These are phyloP conservation scores for Caenorhabditis brenneri DNA, from an alignment of 1,140 invertebrate species.

Conservation along the genomic window DNA sequence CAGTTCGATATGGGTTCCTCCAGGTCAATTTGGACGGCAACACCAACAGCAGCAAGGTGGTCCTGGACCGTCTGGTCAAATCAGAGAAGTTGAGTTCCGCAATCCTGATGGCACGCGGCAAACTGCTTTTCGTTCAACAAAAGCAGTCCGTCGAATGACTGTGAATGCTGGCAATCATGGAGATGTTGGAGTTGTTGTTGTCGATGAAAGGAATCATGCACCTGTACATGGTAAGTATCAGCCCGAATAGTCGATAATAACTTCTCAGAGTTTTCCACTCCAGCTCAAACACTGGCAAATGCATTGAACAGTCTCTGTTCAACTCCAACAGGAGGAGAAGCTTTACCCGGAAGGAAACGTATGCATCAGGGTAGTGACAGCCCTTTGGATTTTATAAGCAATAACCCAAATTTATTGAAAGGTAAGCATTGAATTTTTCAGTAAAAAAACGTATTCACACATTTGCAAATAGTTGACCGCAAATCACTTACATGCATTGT, in stretches of 20 bases:
- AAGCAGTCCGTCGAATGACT: not conserved
- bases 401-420: not conserved
- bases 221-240: not conserved
- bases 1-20: not conserved
- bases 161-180: constrained; percentile 3
- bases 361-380: not conserved
- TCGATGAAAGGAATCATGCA: not conserved
- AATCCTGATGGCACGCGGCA: not conserved
- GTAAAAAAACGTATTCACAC: too few species aligned
- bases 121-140: not conserved
- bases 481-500: too few species aligned
- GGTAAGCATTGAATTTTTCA: not conserved
- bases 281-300: not conserved
- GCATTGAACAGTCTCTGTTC: not conserved
- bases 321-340: not conserved
- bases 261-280: not conserved
- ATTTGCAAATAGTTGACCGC: too few species aligned
- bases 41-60: not conserved
- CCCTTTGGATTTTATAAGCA: not conserved
- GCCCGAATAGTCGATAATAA: not conserved
- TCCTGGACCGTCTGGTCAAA: not conserved
- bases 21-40: not conserved
- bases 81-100: not conserved
- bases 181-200: constrained; percentile 20
- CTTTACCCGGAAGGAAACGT: not conserved